Evolutionary conservation across 2,888 invertebrate genomes (phyloP).

Genomic region (Rotaria socialis): DNA sequence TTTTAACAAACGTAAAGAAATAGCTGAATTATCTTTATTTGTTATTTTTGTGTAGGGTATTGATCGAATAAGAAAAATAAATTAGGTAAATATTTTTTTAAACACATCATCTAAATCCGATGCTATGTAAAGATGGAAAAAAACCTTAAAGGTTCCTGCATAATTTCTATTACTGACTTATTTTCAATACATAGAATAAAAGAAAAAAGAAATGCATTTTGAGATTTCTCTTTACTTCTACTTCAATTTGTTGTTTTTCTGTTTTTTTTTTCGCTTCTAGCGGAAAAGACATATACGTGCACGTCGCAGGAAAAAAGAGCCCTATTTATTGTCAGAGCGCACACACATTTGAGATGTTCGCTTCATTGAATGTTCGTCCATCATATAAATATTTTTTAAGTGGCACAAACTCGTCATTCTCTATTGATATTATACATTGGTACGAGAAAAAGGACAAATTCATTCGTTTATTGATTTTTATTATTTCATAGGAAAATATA

Average conservation of each 20-base stretch:
- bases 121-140: no score
- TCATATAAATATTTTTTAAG: not conserved
- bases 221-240: no score
- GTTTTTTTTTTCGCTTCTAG: not conserved
- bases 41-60: not conserved
- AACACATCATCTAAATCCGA: not conserved
- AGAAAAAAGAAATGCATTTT: no score
- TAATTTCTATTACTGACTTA: no score
- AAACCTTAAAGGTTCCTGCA: no score
- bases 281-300: not conserved
- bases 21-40: not conserved
- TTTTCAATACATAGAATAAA: no score
- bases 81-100: not conserved
- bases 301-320: not conserved
- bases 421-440: not conserved
- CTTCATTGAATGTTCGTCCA: not conserved
- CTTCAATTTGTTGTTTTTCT: not conserved
- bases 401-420: not conserved
- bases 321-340: not conserved
- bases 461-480: not conserved
- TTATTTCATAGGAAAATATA: not conserved
- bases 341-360: not conserved
- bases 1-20: not conserved
- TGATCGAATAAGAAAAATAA: not conserved
- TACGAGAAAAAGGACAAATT: not conserved